Conservation (phyloP, 2,113 vertebrate genomes). For the Mola mola region DNA sequence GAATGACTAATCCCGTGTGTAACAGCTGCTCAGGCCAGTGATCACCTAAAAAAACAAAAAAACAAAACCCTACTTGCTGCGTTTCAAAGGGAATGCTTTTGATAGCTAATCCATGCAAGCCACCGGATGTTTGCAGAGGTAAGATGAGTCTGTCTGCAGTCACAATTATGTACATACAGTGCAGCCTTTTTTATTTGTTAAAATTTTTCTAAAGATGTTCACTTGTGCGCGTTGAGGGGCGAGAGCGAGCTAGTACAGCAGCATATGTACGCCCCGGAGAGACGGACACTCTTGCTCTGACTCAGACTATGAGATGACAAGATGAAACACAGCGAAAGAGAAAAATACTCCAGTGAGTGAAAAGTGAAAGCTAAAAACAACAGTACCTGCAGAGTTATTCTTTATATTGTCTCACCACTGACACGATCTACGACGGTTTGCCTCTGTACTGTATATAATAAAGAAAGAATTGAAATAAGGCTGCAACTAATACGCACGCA, state of each 20-base stretch:
- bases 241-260: conserved; percentile 18
- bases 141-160: conserved; percentile 45
- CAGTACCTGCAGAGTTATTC: too few relatives aligned
- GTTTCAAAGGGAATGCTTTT: conserved; percentile 67
- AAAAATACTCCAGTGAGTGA: conserved; percentile 33
- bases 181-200: conserved; percentile 25
- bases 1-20: conserved; percentile 73
- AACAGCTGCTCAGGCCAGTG: conserved; percentile 69
- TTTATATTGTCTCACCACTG: too few relatives aligned
- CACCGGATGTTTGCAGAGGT: conserved; percentile 67
- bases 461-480: not conserved
- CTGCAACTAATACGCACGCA: not conserved
- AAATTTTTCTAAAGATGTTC: conserved; percentile 10
- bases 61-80: conserved; percentile 62
- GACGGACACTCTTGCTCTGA: conserved; percentile 27
- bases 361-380: conserved; percentile 11
- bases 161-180: conserved; percentile 41
- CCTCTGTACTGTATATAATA: not conserved
- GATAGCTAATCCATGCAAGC: conserved; percentile 65
- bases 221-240: conserved; percentile 16
- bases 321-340: conserved; percentile 32
- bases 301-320: conserved; percentile 21
- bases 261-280: conserved; percentile 52
- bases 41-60: conserved; percentile 75
- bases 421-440: not conserved